phyloP scores from a whole-genome alignment of 2,797 vertebrate genomes.

The Enteromius paludinosus region DNA sequence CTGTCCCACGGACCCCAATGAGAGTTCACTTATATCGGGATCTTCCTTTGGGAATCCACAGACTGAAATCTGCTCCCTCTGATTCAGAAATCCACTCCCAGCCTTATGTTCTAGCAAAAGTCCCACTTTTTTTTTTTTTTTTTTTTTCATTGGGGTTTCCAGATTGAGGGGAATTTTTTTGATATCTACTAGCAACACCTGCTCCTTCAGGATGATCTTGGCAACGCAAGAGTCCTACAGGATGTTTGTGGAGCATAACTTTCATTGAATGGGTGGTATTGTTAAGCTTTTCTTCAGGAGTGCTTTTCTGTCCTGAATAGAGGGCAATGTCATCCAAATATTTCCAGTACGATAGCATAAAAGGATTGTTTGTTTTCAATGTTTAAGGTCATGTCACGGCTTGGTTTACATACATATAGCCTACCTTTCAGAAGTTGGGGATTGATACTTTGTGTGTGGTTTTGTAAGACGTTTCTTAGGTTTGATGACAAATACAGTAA shows the following conservation, averaged over 20 bases:
- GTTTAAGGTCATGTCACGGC: conserved; percentile 1
- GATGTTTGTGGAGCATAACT: conserved; percentile 68
- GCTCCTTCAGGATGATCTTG: conserved; percentile 63
- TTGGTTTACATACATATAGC: not conserved
- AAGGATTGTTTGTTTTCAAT: not conserved
- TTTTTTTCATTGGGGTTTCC: conserved; percentile 37
- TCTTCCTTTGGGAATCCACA: conserved; percentile 60
- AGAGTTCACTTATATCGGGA: conserved; percentile 61
- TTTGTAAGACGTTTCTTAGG: not conserved
- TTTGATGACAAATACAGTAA: not conserved
- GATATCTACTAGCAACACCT: conserved; percentile 2
- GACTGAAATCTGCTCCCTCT: conserved; percentile 18
- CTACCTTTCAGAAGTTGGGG: too few relatives aligned
- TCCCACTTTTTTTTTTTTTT: not conserved
- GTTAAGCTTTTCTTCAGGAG: conserved; percentile 10
- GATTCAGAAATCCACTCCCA: not conserved
- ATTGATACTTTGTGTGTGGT: not conserved
- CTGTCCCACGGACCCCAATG: conserved; percentile 66
- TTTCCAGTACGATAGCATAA: conserved; percentile 20
- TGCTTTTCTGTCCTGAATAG: conserved; percentile 2
- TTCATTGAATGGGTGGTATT: not conserved
- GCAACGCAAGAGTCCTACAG: conserved; percentile 57
- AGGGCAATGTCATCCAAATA: conserved; percentile 14
- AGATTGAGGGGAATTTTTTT: conserved; percentile 43
- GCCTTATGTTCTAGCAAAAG: not conserved